phyloP scores from a whole-genome alignment of 2,797 vertebrate genomes.

The Melanotaenia trifasciata region DNA sequence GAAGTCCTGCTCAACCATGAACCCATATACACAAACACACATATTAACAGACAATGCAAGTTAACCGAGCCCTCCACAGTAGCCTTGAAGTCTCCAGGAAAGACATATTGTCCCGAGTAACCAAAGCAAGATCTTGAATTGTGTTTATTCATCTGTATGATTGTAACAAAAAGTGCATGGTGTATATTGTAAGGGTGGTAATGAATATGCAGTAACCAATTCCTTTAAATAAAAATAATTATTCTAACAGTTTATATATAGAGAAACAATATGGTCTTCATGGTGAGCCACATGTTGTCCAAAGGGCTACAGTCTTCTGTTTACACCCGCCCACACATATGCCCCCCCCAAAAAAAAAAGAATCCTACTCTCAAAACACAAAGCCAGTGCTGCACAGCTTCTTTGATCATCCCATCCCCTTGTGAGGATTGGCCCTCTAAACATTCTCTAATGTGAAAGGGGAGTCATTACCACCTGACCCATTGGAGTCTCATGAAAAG shows the following conservation, averaged over 20 bases:
- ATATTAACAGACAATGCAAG: conserved; percentile 29
- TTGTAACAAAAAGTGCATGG: too few species aligned
- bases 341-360: not conserved
- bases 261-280: not conserved
- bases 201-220: too few species aligned
- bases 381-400: conserved; percentile 16
- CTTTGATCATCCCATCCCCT: conserved; percentile 67
- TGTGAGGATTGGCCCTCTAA: conserved; percentile 58
- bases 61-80: conserved; percentile 29
- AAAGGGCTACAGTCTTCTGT: conserved; percentile 5
- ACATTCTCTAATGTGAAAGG: conserved; percentile 65
- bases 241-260: not conserved
- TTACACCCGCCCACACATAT: conserved; percentile 34
- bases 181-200: too few species aligned
- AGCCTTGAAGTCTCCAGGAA: conserved; percentile 50
- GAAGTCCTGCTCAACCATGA: conserved; percentile 10
- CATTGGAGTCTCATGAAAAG: conserved; percentile 56
- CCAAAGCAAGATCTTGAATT: not conserved
- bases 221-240: too few species aligned
- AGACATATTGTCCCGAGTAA: conserved; percentile 35
- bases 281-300: not conserved
- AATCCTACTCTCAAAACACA: conserved; percentile 31
- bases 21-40: conserved; percentile 1
- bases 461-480: conserved; percentile 74
- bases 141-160: not conserved